These are phyloP conservation scores for Drosophila chauvacae DNA, from an alignment of 1,140 invertebrate genomes.

Conservation along the genomic window DNA sequence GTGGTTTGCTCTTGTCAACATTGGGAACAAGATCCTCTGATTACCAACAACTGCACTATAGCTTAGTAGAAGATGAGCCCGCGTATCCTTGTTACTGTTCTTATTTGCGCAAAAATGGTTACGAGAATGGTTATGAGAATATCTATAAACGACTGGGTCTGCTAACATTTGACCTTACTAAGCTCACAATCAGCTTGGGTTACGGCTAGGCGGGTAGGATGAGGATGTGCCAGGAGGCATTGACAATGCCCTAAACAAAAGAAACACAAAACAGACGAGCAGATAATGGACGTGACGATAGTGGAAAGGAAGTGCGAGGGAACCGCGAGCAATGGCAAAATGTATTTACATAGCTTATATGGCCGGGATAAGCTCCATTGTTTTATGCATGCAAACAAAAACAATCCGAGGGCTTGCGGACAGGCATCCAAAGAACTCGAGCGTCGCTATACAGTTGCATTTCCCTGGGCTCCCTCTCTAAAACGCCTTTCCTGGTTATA, in stretches of 20 bases:
- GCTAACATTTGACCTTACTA: conserved; percentile 70
- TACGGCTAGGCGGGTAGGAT: conserved; percentile 13
- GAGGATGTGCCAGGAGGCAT: conserved; percentile 52
- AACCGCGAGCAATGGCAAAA: conserved; percentile 41
- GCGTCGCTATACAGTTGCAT: neutral
- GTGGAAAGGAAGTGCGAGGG: conserved; percentile 7
- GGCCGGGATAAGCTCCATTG: conserved; percentile 56
- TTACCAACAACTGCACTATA: neutral
- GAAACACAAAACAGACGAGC: conserved; percentile 52
- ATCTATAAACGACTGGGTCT: conserved; percentile 55
- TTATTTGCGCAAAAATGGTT: conserved; percentile 64
- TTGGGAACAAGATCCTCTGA: conserved; percentile 5
- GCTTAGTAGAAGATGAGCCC: conserved; percentile 8
- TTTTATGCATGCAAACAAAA: conserved; percentile 52
- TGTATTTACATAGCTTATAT: conserved; percentile 58
- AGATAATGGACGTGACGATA: conserved; percentile 59
- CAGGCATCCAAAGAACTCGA: conserved; percentile 1
- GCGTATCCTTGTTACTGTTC: conserved; percentile 27
- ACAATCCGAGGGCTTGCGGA: conserved; percentile 20
- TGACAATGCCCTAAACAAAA: conserved; percentile 68
- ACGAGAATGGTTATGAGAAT: conserved; percentile 72
- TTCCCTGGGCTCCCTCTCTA: neutral
- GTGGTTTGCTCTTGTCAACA: neutral
- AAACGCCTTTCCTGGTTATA: neutral
- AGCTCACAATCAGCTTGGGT: conserved; percentile 29